These are phyloP conservation scores for Graptemys geographica DNA, from an alignment of 2,797 vertebrate species.

Conservation along the genomic window DNA sequence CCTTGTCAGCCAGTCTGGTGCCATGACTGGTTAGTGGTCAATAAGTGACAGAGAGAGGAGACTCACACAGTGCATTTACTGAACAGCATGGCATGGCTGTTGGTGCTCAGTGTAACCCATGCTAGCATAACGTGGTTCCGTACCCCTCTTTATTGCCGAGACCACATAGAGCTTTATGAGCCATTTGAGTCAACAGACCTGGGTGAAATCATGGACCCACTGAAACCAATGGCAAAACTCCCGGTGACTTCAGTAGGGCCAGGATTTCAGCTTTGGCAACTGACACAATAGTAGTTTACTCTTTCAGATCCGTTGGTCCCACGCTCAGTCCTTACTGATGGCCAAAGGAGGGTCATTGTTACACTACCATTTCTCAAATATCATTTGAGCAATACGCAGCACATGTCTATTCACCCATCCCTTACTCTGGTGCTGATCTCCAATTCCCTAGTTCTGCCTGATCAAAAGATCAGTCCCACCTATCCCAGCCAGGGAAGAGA, in stretches of 20 bases:
- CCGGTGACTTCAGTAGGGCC: not conserved
- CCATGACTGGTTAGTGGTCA: not conserved
- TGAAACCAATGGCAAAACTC: not conserved
- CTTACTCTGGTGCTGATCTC: rapidly evolving
- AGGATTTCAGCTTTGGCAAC: not conserved
- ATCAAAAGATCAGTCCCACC: not conserved
- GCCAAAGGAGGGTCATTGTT: not conserved
- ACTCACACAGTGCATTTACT: rapidly evolving
- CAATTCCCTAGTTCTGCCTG: not conserved
- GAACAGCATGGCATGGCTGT: not conserved
- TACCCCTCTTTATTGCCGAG: rapidly evolving
- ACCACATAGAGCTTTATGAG: not conserved
- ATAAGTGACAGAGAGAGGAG: rapidly evolving
- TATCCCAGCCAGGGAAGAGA: not conserved
- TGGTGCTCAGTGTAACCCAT: not conserved
- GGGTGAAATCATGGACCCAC: not conserved
- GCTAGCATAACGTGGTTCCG: not conserved
- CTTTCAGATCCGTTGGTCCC: not conserved
- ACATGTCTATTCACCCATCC: not conserved
- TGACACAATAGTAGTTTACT: not conserved
- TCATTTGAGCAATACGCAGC: not conserved
- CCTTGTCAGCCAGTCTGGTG: not conserved
- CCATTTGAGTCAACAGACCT: not conserved
- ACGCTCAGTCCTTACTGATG: not conserved
- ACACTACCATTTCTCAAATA: not conserved